Conservation (phyloP, 2,113 vertebrate species). For the Mormyrus lacerda region DNA sequence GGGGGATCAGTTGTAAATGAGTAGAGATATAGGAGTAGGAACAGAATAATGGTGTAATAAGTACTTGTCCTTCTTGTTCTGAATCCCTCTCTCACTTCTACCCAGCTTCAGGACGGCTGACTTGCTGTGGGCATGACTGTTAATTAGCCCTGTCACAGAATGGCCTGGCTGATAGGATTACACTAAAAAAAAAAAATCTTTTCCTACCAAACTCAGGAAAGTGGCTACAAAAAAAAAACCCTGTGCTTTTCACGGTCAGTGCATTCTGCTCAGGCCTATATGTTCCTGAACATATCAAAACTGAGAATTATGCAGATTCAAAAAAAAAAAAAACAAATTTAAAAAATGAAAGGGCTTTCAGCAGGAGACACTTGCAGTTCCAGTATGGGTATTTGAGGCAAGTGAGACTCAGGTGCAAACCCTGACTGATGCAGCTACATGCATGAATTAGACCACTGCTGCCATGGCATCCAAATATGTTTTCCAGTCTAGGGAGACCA, state of each 20-base stretch:
- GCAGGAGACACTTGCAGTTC: background rate
- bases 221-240: background rate
- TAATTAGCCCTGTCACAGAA: slow-evolving; percentile 1
- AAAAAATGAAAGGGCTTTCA: background rate
- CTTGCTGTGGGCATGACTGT: background rate
- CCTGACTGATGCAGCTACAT: background rate
- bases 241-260: background rate
- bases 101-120: background rate
- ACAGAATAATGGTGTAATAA: background rate
- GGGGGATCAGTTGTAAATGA: background rate
- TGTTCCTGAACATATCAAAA: background rate
- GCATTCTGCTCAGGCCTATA: background rate
- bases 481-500: background rate
- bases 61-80: background rate
- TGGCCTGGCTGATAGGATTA: background rate
- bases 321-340: background rate
- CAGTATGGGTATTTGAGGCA: background rate
- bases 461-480: background rate
- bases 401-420: slow-evolving; percentile 2
- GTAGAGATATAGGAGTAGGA: background rate
- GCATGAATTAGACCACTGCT: background rate
- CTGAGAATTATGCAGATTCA: background rate
- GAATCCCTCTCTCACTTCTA: background rate
- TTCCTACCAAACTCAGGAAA: background rate
- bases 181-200: background rate